phyloP scores from a whole-genome alignment of 2,888 invertebrate species.

The Mellilla xanthometata region DNA sequence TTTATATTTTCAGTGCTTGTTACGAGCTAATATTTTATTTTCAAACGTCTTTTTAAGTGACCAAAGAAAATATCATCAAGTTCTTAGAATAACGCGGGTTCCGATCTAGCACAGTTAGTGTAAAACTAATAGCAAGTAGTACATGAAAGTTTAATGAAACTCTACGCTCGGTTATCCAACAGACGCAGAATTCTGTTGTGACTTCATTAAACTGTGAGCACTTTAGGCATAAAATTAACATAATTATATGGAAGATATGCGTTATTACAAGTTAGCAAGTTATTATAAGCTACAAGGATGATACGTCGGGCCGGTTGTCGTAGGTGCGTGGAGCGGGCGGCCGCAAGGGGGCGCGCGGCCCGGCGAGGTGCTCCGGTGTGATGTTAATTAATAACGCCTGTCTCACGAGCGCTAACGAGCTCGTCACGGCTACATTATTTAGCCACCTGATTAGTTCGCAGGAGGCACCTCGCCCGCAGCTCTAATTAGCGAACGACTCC shows the following conservation, averaged over 20 bases:
- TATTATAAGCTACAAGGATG: slow-evolving; percentile 21
- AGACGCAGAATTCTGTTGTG: slow-evolving; percentile 7
- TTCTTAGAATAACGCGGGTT: neutral
- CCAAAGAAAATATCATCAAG: no score
- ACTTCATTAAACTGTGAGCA: slow-evolving; percentile 14
- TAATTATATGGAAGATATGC: slow-evolving; percentile 16
- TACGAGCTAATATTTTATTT: no score
- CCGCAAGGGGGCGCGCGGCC: slow-evolving; percentile 30
- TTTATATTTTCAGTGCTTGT: neutral
- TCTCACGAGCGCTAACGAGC: slow-evolving; percentile 76
- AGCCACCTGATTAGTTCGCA: slow-evolving; percentile 79
- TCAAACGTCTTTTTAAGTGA: no score
- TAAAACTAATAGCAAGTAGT: neutral
- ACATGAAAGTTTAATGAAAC: slow-evolving; percentile 1
- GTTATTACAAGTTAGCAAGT: slow-evolving; percentile 18
- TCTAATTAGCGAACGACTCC: slow-evolving; percentile 71
- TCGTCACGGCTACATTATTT: slow-evolving; percentile 80
- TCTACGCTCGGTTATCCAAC: neutral
- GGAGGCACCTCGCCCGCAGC: slow-evolving; percentile 66
- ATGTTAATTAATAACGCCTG: slow-evolving; percentile 81
- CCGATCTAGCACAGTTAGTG: neutral
- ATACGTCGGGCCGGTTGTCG: slow-evolving; percentile 17
- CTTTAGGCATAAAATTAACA: slow-evolving; percentile 15
- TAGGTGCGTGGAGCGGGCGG: slow-evolving; percentile 18
- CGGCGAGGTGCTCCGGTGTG: slow-evolving; percentile 53